Conservation (phyloP, 2,888 invertebrate genomes). For the Parnassius apollo region DNA sequence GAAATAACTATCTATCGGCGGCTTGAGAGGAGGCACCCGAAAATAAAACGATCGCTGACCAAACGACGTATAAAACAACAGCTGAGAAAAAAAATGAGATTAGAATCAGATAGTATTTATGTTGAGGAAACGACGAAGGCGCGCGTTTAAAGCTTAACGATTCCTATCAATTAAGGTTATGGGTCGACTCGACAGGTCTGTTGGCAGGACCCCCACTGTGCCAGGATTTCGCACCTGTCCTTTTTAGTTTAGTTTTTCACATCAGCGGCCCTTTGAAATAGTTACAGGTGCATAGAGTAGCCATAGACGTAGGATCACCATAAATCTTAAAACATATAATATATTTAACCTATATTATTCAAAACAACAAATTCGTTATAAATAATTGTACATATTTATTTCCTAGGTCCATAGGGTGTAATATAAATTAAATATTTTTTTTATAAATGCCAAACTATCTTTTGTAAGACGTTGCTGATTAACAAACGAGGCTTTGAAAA, state of each 20-base stretch:
- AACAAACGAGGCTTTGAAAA: no score
- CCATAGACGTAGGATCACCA: constrained; percentile 25
- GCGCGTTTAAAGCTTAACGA: constrained; percentile 78
- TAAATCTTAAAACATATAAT: not conserved
- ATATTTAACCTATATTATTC: no score
- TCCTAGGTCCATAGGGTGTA: no score
- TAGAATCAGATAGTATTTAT: constrained; percentile 75
- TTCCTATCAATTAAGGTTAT: constrained; percentile 81
- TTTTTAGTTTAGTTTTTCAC: constrained; percentile 40
- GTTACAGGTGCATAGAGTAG: constrained; percentile 32
- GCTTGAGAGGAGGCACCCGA: constrained; percentile 66
- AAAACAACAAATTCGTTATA: no score
- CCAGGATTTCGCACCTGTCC: constrained; percentile 63
- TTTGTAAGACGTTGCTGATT: no score
- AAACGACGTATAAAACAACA: constrained; percentile 69
- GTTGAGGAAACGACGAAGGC: constrained; percentile 69
- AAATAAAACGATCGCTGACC: constrained; percentile 70
- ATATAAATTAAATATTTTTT: no score
- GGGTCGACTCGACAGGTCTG: constrained; percentile 64
- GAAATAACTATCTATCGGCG: constrained; percentile 72
- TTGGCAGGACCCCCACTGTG: constrained; percentile 67
- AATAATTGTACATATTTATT: no score
- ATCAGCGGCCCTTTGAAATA: constrained; percentile 32
- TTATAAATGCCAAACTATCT: no score
- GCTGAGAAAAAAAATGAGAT: constrained; percentile 66